Conservation (phyloP, 2,797 vertebrate genomes). For the Odontamblyopus lacepedii region DNA sequence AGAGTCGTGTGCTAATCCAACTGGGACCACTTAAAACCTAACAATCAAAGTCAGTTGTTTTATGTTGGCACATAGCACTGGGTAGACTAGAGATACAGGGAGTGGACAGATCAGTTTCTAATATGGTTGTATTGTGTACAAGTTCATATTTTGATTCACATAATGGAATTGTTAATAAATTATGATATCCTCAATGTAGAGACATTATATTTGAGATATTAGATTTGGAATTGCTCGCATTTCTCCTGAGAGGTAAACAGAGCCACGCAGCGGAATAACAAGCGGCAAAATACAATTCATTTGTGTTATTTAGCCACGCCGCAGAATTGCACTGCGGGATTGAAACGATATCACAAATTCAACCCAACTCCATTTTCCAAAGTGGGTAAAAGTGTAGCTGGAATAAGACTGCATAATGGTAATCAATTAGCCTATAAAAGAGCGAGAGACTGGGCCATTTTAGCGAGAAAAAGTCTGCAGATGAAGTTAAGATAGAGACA, state of each 20-base stretch:
- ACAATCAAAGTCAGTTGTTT: not conserved
- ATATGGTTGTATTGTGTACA: not conserved
- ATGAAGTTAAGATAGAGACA: constrained; percentile 1
- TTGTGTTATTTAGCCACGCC: constrained; percentile 5
- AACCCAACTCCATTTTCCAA: constrained; percentile 36
- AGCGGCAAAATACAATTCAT: constrained; percentile 10
- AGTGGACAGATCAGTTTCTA: not conserved
- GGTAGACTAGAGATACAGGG: not conserved
- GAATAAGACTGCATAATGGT: constrained; percentile 37
- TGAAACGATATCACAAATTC: constrained; percentile 47
- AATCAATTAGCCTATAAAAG: constrained; percentile 53
- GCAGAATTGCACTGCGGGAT: constrained; percentile 20
- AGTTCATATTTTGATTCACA: not conserved
- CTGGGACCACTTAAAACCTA: not conserved
- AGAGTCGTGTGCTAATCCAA: not conserved
- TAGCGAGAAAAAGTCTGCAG: constrained; percentile 26
- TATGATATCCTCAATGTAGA: constrained; percentile 11
- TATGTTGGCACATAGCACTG: not conserved
- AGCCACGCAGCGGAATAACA: constrained; percentile 23
- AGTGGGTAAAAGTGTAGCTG: constrained; percentile 32
- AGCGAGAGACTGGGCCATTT: constrained; percentile 18
- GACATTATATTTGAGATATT: constrained; percentile 10
- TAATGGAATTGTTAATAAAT: constrained; percentile 11
- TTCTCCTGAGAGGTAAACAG: constrained; percentile 18
- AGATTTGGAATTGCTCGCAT: constrained; percentile 15